Evolutionary conservation across 2,888 invertebrate genomes (phyloP).

Genomic region (Euplexia lucipara): DNA sequence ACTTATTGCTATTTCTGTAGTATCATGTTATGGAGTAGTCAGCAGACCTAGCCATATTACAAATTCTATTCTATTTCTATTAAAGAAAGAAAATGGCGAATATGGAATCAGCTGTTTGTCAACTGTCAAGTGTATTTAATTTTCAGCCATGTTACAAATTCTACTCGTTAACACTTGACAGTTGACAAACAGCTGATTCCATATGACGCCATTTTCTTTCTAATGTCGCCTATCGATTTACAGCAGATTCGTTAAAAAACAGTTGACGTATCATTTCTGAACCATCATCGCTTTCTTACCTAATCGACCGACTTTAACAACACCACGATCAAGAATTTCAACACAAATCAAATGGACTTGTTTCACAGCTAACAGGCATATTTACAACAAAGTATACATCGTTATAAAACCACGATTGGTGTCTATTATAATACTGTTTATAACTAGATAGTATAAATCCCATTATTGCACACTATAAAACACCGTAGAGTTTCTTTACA

Average conservation of each 20-base stretch:
- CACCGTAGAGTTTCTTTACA: conserved; percentile 32
- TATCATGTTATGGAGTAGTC: too few species aligned
- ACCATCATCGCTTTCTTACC: conserved; percentile 9
- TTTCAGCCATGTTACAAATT: too few species aligned
- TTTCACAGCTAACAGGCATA: conserved; percentile 30
- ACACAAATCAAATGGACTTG: conserved; percentile 26
- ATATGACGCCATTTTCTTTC: too few species aligned
- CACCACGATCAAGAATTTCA: conserved; percentile 17
- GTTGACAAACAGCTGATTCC: too few species aligned
- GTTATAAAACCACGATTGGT: conserved; percentile 27
- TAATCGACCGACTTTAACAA: conserved; percentile 16
- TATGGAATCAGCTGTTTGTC: too few species aligned
- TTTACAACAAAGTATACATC: conserved; percentile 35
- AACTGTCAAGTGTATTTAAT: too few species aligned
- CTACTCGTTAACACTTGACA: too few species aligned
- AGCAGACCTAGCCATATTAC: too few species aligned
- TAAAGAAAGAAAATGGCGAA: too few species aligned
- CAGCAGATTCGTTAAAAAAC: not conserved
- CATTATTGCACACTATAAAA: conserved; percentile 30
- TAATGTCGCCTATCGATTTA: too few species aligned
- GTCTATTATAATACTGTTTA: conserved; percentile 25
- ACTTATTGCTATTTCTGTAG: not conserved
- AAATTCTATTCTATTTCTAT: too few species aligned
- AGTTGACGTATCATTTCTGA: not conserved
- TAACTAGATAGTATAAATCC: conserved; percentile 28